phyloP scores from a whole-genome alignment of 2,797 vertebrate genomes.

The Cynopterus sphinx region DNA sequence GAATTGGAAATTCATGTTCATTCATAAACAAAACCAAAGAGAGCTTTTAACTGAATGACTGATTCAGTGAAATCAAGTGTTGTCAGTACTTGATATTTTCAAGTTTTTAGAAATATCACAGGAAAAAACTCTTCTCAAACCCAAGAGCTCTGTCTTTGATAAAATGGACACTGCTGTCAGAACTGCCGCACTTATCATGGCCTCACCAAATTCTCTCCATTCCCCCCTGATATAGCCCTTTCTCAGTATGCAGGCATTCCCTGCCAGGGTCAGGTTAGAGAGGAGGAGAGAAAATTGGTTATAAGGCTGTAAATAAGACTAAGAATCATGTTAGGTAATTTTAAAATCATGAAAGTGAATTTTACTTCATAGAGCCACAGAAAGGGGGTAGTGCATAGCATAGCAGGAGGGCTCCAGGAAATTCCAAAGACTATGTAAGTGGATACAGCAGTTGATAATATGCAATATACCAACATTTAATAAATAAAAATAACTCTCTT shows the following conservation, averaged over 20 bases:
- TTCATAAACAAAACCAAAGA: constrained; percentile 24
- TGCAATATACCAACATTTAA: neutral
- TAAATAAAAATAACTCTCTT: neutral
- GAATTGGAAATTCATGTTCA: neutral
- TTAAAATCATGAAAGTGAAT: neutral
- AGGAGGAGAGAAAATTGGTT: neutral
- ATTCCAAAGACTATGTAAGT: neutral
- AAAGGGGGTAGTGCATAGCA: fast-evolving
- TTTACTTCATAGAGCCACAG: neutral
- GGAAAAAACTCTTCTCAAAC: neutral
- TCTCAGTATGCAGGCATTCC: neutral
- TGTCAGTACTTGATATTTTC: neutral
- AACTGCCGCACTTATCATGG: neutral
- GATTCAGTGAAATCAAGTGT: neutral
- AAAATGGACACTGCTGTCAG: neutral
- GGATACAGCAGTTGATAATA: neutral
- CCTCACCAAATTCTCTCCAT: neutral
- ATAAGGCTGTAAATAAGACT: neutral
- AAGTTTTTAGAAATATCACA: neutral
- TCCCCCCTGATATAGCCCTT: neutral
- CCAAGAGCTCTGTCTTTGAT: neutral
- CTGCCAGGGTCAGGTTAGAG: neutral
- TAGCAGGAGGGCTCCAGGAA: neutral
- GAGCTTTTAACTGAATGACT: neutral
- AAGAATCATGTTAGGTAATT: neutral